Evolutionary conservation across 2,888 invertebrate species (phyloP), one percentile per base, ranked within the genome.

Genomic region (Nezara viridula): DNA sequence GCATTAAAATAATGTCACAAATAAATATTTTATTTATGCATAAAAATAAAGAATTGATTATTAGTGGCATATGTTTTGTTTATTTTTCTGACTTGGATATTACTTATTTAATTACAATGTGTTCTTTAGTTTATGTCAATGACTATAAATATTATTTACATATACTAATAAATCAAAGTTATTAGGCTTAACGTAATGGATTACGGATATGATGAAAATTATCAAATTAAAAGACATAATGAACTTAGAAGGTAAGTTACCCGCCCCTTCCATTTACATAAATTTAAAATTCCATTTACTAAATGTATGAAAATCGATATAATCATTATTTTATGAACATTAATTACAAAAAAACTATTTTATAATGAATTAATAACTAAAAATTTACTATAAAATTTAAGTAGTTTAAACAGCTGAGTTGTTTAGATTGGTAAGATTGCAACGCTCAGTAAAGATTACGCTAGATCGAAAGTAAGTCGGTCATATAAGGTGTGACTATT

Each of bases 61-160:
- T 37, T 73, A 73, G 32, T 73, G 66, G 66, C 66, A 73, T 73
- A 73, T 73, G 66, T 73, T 73, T 73, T 73, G 32, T 73, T 73
- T 32, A 37, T 16, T 73, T 60, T 37, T 37, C 27, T 73, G 9
- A 21, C 1, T 37, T 21, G 19, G 14, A 16, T 60, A 73, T 32
- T 73, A 73, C 32, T 73, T 66, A 37, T 73, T 37, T 73, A 0
- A 73, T 73, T 24, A 73, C 66, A 73, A 73, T 73, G 37, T 73
- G 66, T 37, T 37, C 66, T 32, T 73, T 73, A 73, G 66, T 73
- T 60, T 0, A 37, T 7, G 7, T 37, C 66, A 37, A 37, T 73
- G 32, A 37, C 19, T 37, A 6, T 73, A 27, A 0, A 19, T 9
- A 37, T 73, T 37, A 73, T 73, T 37, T 19, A 73, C 19, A 37